phyloP scores from a whole-genome alignment of 2,888 invertebrate species.

The Capitulum mitella region DNA sequence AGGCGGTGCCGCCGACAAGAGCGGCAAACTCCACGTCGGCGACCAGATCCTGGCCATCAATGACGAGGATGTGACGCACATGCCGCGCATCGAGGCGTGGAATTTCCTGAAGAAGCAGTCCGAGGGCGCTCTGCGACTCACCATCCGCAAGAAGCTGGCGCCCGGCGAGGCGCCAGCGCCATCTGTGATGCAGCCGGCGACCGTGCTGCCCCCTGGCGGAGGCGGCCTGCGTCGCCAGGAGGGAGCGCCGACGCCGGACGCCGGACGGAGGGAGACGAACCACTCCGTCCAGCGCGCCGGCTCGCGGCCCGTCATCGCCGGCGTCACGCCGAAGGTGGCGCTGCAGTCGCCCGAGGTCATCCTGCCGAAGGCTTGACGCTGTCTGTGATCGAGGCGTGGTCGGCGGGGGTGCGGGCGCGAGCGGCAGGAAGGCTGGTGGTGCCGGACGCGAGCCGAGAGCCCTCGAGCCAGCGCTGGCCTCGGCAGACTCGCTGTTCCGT shows the following conservation, averaged over 20 bases:
- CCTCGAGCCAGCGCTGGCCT: neutral
- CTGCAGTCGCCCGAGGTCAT: neutral
- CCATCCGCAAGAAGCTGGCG: constrained; percentile 44
- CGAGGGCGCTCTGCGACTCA: constrained; percentile 67
- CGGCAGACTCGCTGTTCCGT: neutral
- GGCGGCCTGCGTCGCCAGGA: neutral
- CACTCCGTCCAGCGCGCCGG: too few relatives aligned
- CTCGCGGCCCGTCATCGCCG: neutral
- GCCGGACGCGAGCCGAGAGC: neutral
- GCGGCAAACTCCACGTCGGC: constrained; percentile 70
- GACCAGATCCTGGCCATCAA: constrained; percentile 82
- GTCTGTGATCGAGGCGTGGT: neutral
- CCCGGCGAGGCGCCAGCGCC: neutral
- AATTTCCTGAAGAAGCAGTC: constrained; percentile 82
- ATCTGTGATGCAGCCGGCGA: neutral
- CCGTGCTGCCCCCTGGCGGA: neutral
- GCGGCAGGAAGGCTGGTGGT: neutral
- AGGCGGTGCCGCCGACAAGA: constrained; percentile 86
- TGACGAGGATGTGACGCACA: constrained; percentile 65
- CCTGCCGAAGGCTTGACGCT: neutral
- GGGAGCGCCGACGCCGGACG: neutral
- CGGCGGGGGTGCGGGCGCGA: neutral
- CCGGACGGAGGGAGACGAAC: too few relatives aligned
- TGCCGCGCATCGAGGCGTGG: constrained; percentile 93
- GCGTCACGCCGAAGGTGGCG: neutral